A percentile compares a stretch with the other conserved stretches of the same genome.
Conservation (phyloP, 2,113 vertebrate genomes). For the Zingel zingel region DNA sequence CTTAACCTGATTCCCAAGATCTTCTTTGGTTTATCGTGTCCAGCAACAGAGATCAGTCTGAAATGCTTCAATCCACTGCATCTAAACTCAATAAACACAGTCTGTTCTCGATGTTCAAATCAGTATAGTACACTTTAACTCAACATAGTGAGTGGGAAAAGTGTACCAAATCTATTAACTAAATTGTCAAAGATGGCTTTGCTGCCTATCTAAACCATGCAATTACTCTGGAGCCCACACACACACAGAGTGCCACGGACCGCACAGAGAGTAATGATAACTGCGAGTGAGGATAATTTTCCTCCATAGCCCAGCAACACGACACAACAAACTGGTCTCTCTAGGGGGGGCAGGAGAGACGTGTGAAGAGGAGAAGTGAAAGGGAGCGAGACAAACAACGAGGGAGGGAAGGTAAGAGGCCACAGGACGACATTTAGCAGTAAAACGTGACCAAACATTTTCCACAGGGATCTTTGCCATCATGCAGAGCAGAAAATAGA, state of each 20-base stretch:
- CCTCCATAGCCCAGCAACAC: constrained; percentile 14
- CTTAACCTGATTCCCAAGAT: neutral
- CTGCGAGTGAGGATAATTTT: constrained; percentile 11
- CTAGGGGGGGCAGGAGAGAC: neutral
- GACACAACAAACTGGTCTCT: neutral
- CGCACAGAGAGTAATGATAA: constrained; percentile 29
- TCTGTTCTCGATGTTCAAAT: neutral
- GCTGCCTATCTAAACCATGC: neutral
- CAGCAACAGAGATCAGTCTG: neutral
- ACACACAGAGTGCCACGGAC: neutral
- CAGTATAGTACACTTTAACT: neutral
- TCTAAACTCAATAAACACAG: neutral
- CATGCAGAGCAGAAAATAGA: neutral
- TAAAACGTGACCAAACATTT: constrained; percentile 7
- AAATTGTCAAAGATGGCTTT: constrained; percentile 6
- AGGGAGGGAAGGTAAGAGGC: neutral
- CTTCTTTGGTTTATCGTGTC: constrained; percentile 12
- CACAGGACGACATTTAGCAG: neutral
- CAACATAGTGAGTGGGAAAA: neutral
- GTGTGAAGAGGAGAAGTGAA: neutral
- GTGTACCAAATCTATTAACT: neutral
- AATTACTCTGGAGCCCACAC: neutral
- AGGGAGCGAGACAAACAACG: neutral
- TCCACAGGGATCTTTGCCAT: neutral
- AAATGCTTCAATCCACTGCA: neutral